Base-by-base conservation (phyloP, 1,140 invertebrate genomes). In the Drosophila kanapiae region DNA sequence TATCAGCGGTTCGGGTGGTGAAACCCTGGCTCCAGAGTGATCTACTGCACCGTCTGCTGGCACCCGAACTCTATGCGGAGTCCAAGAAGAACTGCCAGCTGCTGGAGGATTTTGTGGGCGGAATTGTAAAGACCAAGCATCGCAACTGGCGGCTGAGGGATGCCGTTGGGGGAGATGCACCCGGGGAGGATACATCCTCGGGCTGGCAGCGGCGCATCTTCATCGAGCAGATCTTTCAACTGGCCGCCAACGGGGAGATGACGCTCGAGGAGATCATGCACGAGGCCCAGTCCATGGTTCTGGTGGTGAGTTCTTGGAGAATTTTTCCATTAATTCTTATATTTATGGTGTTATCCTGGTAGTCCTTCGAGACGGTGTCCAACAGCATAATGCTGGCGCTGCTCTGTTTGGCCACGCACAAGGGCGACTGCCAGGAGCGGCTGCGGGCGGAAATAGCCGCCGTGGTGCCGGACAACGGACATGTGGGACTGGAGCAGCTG, bases 341-440 rank as follows among this genome's bases (percentile, higher is more conserved):
- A 16, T 3, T n/a, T 10, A n/a, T 0, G 4, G 6, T 11, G 0
- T 8, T 29, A 4, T 6, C 37, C 49, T 13, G 1, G 1, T 40
- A 92, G 87, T 91, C 91, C 35, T 92, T 92, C 45, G 91, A 92
- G 61, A 92, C 91, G 10, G 91, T 92, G 16, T 92, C 91, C n/a
- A 92, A 87, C 16, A 91, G 88, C 74, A 87, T 92, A 0, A 83
- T 91, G 61, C 75, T 87, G 49, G 85, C 85, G 0, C 59, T 92
- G 23, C 86, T 92, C 10, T 91, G 85, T 35, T 57, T 92, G 88
- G 91, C 91, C 37, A 76, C 75, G 6, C 58, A 88, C 57, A 70
- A 78, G 33, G 71, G 78, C 29, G 88, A 91, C 14, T 82, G 74
- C 48, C 91, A 84, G 75, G 67, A 56, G 38, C 83, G 90, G 6